phyloP scores from a whole-genome alignment of 2,888 invertebrate genomes.

The Acronicta alni region DNA sequence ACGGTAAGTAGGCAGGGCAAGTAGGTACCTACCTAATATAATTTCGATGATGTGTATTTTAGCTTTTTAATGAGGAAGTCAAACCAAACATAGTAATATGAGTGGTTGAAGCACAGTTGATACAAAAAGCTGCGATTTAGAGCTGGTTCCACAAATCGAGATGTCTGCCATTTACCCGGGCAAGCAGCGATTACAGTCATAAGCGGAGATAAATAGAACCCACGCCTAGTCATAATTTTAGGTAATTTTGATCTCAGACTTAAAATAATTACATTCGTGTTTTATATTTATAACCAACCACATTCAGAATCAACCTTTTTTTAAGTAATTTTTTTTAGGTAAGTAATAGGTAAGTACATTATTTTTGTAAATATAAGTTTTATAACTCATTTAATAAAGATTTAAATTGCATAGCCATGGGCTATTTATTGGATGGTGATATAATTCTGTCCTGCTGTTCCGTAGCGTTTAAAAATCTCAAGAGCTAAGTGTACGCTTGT shows the following conservation, averaged over 20 bases:
- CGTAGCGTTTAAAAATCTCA: not conserved
- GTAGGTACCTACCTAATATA: too few species aligned
- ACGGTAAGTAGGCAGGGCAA: too few species aligned
- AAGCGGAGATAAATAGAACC: constrained; percentile 19
- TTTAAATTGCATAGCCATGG: not conserved
- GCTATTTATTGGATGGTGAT: not conserved
- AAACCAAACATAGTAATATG: constrained; percentile 55
- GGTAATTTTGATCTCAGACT: too few species aligned
- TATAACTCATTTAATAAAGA: too few species aligned
- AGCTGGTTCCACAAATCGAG: constrained; percentile 81
- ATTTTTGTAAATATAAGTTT: too few species aligned
- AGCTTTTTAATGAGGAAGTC: constrained; percentile 69
- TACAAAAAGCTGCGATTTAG: constrained; percentile 82
- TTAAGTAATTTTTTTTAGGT: too few species aligned
- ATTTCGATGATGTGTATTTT: too few species aligned
- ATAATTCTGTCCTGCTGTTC: not conserved
- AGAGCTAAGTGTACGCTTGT: constrained; percentile 30
- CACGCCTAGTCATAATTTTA: too few species aligned
- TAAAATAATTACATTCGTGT: too few species aligned
- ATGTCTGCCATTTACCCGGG: constrained; percentile 63
- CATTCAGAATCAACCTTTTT: too few species aligned
- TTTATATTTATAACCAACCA: too few species aligned
- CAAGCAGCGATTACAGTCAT: constrained; percentile 39
- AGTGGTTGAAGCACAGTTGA: constrained; percentile 64
- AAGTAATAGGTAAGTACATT: not conserved